phyloP scores from a whole-genome alignment of 92 coral and sea anemone species.

The Hydrozoanthus gracilis region DNA sequence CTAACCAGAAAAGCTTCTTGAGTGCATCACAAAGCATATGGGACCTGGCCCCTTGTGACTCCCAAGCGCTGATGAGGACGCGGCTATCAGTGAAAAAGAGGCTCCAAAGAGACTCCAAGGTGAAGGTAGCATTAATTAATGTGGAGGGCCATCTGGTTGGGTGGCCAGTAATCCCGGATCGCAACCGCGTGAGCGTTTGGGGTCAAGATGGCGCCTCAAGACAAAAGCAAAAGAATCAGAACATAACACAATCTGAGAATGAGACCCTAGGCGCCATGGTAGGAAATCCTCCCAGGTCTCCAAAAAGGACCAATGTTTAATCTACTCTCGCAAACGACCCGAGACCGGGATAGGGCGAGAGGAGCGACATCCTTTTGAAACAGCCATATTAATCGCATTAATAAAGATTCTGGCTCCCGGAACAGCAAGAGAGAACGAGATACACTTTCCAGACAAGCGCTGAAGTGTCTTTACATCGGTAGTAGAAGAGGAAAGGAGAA shows the following conservation, averaged over 20 bases:
- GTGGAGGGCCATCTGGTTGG: neutral
- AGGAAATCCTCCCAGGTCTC: slow-evolving; percentile 45
- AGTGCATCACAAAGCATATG: slow-evolving; percentile 32
- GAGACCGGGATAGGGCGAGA: slow-evolving; percentile 27
- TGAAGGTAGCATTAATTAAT: slow-evolving; percentile 51
- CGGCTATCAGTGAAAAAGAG: too few relatives aligned
- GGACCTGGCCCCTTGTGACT: slow-evolving; percentile 42
- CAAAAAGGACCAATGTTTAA: slow-evolving; percentile 58
- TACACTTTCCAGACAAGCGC: slow-evolving; percentile 57
- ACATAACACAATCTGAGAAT: slow-evolving; percentile 36
- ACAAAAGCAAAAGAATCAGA: slow-evolving; percentile 55
- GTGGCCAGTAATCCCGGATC: neutral
- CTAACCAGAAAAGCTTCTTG: slow-evolving; percentile 44
- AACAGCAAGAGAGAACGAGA: slow-evolving; percentile 45
- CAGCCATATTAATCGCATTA: slow-evolving; percentile 56
- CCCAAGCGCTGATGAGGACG: slow-evolving; percentile 52
- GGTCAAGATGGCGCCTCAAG: too few relatives aligned
- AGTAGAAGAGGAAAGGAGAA: neutral
- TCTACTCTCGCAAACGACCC: slow-evolving; percentile 25
- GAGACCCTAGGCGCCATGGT: slow-evolving; percentile 53
- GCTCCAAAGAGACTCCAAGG: slow-evolving; percentile 28
- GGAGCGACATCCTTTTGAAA: slow-evolving; percentile 10
- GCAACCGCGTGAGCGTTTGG: too few relatives aligned
- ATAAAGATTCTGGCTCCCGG: slow-evolving; percentile 55
- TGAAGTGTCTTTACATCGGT: slow-evolving; percentile 28